phyloP scores from a whole-genome alignment of 2,797 vertebrate species.

The Streptopelia turtur region DNA sequence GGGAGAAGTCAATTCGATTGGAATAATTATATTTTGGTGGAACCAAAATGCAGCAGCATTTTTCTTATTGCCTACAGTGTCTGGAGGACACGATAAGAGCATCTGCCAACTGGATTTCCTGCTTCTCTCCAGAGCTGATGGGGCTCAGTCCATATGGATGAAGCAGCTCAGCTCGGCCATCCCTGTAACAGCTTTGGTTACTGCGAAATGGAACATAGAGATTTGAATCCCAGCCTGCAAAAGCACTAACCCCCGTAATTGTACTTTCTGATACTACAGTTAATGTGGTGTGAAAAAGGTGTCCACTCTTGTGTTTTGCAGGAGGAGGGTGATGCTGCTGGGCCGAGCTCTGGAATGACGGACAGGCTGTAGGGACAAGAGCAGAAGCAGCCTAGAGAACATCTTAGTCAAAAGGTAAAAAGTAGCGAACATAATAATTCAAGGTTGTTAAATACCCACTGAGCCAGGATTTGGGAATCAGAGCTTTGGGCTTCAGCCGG shows the following conservation, averaged over 20 bases:
- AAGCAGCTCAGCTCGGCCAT: not conserved
- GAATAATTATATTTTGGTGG: not conserved
- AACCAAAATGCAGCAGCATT: not conserved
- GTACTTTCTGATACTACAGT: not conserved
- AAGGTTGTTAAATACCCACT: not conserved
- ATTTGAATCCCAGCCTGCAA: not conserved
- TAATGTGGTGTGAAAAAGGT: not conserved
- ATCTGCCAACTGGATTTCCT: not conserved
- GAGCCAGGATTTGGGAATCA: not conserved
- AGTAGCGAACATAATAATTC: not conserved
- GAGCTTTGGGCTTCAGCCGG: not conserved
- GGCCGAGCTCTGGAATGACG: not conserved
- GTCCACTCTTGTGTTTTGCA: not conserved
- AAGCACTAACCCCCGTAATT: not conserved
- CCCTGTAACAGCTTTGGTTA: not conserved
- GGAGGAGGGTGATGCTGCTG: not conserved
- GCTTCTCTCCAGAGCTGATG: not conserved
- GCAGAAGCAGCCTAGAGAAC: not conserved
- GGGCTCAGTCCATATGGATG: not conserved
- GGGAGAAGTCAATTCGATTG: not conserved
- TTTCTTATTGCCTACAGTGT: not conserved
- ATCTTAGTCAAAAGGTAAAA: too few species aligned
- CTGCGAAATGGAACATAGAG: fast-evolving
- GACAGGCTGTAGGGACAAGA: not conserved
- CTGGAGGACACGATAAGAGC: fast-evolving